Evolutionary conservation across 2,797 vertebrate genomes (phyloP).

Genomic region (Sebastolobus altivelis): DNA sequence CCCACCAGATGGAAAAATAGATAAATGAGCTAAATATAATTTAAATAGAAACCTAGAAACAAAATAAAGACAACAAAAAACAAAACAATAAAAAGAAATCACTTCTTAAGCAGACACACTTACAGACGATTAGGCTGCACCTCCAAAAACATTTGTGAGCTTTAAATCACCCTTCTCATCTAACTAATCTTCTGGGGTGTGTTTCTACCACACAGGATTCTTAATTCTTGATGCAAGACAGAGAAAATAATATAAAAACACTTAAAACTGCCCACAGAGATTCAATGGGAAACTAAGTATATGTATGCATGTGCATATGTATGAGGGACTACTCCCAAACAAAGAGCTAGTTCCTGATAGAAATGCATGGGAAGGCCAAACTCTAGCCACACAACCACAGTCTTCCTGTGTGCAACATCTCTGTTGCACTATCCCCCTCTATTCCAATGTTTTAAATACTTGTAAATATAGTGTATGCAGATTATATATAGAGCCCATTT

Average conservation of each 20-base stretch:
- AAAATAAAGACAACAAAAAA: constrained; percentile 55
- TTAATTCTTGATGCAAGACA: constrained; percentile 89
- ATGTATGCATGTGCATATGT: constrained; percentile 37
- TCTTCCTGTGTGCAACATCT: constrained; percentile 47
- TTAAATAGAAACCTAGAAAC: constrained; percentile 82
- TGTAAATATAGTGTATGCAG: constrained; percentile 76
- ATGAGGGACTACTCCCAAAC: constrained; percentile 40
- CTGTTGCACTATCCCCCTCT: constrained; percentile 45
- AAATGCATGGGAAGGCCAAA: constrained; percentile 58
- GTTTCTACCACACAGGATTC: constrained; percentile 70
- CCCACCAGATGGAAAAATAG: constrained; percentile 48
- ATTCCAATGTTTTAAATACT: constrained; percentile 73
- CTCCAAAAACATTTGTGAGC: constrained; percentile 45
- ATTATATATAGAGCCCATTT: constrained; percentile 80
- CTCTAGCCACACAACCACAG: constrained; percentile 44
- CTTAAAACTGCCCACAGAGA: constrained; percentile 75
- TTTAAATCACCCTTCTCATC: constrained; percentile 44
- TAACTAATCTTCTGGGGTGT: constrained; percentile 45
- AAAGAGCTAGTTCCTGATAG: constrained; percentile 51
- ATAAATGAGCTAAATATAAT: constrained; percentile 74
- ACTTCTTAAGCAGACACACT: constrained; percentile 55
- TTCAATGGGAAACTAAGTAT: constrained; percentile 63
- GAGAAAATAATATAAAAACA: constrained; percentile 75
- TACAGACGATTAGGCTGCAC: constrained; percentile 50
- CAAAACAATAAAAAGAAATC: constrained; percentile 47